Evolutionary conservation across 2,113 vertebrate genomes (phyloP), one percentile per base, ranked within the genome.

Genomic region (Lynx canadensis): DNA sequence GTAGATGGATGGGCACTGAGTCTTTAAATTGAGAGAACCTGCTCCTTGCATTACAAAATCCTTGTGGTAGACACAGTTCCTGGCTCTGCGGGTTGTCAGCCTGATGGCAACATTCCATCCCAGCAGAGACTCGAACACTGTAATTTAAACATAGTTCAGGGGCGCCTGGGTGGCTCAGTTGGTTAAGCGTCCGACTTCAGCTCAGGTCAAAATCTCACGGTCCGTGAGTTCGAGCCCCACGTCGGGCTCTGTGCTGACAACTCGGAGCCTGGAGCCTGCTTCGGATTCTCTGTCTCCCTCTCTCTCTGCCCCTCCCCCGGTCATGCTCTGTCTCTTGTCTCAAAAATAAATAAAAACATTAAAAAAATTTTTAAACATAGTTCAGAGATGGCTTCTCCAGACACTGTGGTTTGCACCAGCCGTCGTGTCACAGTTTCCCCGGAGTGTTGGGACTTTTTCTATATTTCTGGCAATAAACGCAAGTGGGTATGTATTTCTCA

Each of bases 401-500:
- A 78, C 31, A 33, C 5, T 52, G 38, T 71, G 27, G 23, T 94
- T 86, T 74, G 57, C 19, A 66, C 31, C 25, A 91, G 63, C 29
- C 29, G 50, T 16, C 25, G 8, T 29, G 25, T 36, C 45, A n/a
- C 76, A 78, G 18, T 91, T 55, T 27, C 31, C 33, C 29, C 23
- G 21, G 38, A 55, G 23, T n/a, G 29, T 68, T 95, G 9, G n/a
- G 29, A 93, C 27, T 36, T 66, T 93, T 78, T 91, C 66, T 81
- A 4, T 88, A 89, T 96, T 91, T 82, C 82, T 97, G 66, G 29
- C 45, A 95, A 84, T 73, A 84, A 90, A 89, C 4, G 50, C 21
- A 94, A 81, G 5, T 81, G 69, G 71, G 45, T 96, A 78, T 84
- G 84, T 89, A 76, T 81, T 80, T 96, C 83, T 90, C 4, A n/a